These are phyloP conservation scores for Anser brachyrhynchus DNA, from an alignment of 2,113 vertebrate species.

Conservation along the genomic window DNA sequence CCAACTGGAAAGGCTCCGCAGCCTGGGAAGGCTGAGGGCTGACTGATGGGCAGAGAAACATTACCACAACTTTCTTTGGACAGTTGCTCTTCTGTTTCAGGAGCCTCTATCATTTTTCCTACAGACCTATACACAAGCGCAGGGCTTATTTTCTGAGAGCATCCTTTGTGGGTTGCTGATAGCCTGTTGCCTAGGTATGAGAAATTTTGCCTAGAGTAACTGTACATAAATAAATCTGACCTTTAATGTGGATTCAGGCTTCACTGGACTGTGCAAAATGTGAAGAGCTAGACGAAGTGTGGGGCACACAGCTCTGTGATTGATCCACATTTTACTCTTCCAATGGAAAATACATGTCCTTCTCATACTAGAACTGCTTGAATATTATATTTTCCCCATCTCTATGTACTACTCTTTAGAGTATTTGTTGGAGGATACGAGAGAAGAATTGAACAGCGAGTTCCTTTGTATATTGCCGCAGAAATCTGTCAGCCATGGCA, in stretches of 20 bases:
- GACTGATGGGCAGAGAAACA: background rate
- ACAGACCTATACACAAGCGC: background rate
- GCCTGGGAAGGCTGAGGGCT: background rate
- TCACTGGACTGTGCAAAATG: background rate
- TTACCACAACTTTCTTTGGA: background rate
- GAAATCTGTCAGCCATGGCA: background rate
- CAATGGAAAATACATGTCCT: background rate
- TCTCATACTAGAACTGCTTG: background rate
- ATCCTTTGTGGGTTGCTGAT: background rate
- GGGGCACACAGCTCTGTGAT: background rate
- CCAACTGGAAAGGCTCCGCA: background rate
- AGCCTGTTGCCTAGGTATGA: background rate
- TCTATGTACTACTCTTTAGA: background rate
- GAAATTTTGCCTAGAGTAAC: background rate
- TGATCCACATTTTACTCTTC: background rate
- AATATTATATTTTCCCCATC: background rate
- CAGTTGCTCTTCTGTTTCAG: background rate
- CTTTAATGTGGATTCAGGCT: background rate
- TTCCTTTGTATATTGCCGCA: background rate
- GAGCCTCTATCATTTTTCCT: background rate
- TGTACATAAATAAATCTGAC: background rate
- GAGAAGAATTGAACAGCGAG: background rate
- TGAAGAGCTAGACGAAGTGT: background rate
- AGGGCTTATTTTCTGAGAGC: background rate
- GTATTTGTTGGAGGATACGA: background rate